These are phyloP conservation scores for Enteromius viviparus DNA, from an alignment of 2,797 vertebrate genomes.

Conservation along the genomic window DNA sequence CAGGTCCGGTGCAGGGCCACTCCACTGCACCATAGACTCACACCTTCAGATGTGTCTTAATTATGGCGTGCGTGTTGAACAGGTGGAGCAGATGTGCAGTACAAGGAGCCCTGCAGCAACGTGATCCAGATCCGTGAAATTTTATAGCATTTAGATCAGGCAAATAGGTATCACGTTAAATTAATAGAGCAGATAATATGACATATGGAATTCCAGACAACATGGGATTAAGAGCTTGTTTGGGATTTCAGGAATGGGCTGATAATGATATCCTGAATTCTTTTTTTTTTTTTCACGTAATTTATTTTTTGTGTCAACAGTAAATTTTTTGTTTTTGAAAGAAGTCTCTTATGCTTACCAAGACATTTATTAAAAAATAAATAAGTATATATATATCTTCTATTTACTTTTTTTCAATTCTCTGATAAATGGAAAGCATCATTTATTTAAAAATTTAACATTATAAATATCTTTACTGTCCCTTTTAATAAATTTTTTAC, in stretches of 20 bases:
- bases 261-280: not conserved
- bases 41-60: slow-evolving; percentile 24
- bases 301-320: not conserved
- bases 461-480: not conserved
- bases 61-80: slow-evolving; percentile 7
- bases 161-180: slow-evolving; percentile 36
- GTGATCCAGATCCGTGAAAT: slow-evolving; percentile 35
- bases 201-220: slow-evolving; percentile 34
- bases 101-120: slow-evolving; percentile 31
- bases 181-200: slow-evolving; percentile 38
- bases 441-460: not conserved
- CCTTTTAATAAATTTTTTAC: not conserved
- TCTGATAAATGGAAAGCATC: not conserved
- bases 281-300: no score
- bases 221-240: slow-evolving; percentile 12
- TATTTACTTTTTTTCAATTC: not conserved
- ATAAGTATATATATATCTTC: not conserved
- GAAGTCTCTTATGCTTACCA: not conserved
- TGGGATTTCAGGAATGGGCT: not conserved
- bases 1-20: slow-evolving; percentile 8
- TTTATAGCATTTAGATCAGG: slow-evolving; percentile 30
- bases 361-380: not conserved
- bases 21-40: slow-evolving; percentile 35
- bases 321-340: not conserved
- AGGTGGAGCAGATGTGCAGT: slow-evolving; percentile 33